These are phyloP conservation scores for Rynchops niger DNA, from an alignment of 2,113 vertebrate species.

Conservation along the genomic window DNA sequence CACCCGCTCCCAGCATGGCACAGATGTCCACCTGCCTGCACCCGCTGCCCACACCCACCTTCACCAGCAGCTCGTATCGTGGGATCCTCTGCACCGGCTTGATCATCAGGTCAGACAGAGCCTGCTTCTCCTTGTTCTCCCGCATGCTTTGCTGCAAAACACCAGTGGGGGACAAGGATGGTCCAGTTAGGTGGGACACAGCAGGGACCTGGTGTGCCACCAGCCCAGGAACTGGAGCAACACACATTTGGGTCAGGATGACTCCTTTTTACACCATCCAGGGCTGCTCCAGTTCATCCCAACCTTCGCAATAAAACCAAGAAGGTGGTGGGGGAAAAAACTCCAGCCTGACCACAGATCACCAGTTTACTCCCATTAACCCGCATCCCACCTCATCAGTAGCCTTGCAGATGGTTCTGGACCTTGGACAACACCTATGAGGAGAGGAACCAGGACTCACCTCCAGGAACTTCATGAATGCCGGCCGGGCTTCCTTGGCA, in stretches of 20 bases:
- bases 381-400: not conserved
- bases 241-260: rapidly evolving
- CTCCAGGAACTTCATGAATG: constrained; percentile 98
- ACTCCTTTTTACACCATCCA: not conserved
- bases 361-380: not conserved
- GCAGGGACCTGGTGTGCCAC: too few species aligned
- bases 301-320: not conserved
- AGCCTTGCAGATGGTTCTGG: not conserved
- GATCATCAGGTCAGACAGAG: constrained; percentile 95
- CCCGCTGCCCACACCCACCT: constrained; percentile 74
- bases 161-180: not conserved
- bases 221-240: not conserved
- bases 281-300: not conserved
- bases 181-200: not conserved
- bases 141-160: constrained; percentile 92
- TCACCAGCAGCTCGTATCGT: constrained; percentile 95
- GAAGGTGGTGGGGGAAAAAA: not conserved
- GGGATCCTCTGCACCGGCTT: constrained; percentile 98
- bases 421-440: not conserved
- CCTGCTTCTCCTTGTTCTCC: constrained; percentile 98
- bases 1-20: not conserved
- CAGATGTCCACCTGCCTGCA: not conserved
- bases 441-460: constrained; percentile 63
- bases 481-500: constrained; percentile 93
- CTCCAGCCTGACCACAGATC: not conserved